These are phyloP conservation scores for Temnothorax rugatulus DNA, from an alignment of 2,888 invertebrate genomes.

Conservation along the genomic window DNA sequence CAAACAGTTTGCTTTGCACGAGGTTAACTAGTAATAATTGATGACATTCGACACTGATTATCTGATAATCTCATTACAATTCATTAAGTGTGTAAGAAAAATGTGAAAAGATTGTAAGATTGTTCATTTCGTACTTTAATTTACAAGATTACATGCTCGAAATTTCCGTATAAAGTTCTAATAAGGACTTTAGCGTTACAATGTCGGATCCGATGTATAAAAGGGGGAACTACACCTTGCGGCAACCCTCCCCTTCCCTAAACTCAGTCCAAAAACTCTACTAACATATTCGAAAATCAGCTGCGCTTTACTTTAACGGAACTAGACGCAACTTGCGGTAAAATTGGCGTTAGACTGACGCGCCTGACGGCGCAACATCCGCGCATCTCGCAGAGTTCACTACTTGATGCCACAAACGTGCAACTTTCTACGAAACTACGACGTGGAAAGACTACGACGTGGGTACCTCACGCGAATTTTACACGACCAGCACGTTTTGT, in stretches of 20 bases:
- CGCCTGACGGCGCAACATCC: constrained; percentile 50
- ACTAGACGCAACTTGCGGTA: constrained; percentile 29
- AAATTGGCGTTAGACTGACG: constrained; percentile 52
- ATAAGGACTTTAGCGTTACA: neutral
- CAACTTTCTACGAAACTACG: constrained; percentile 56
- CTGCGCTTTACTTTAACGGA: constrained; percentile 43
- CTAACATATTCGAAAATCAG: constrained; percentile 48
- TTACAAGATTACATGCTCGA: constrained; percentile 38
- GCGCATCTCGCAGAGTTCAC: constrained; percentile 57
- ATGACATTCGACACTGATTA: neutral
- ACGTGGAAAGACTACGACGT: constrained; percentile 9
- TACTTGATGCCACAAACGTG: constrained; percentile 54
- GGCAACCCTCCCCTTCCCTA: neutral
- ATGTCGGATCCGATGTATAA: constrained; percentile 8
- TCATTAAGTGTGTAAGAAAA: neutral
- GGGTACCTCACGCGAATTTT: constrained; percentile 44
- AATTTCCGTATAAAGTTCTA: neutral
- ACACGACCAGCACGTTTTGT: neutral
- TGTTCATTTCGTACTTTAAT: neutral
- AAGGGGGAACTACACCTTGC: neutral
- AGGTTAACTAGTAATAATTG: constrained; percentile 87
- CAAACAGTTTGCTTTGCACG: constrained; percentile 89
- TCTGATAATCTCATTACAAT: neutral
- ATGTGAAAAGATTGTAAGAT: neutral
- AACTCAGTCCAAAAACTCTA: constrained; percentile 10